These are phyloP conservation scores for Lasius fuliginosus DNA, from an alignment of 2,888 invertebrate genomes.

Conservation along the genomic window DNA sequence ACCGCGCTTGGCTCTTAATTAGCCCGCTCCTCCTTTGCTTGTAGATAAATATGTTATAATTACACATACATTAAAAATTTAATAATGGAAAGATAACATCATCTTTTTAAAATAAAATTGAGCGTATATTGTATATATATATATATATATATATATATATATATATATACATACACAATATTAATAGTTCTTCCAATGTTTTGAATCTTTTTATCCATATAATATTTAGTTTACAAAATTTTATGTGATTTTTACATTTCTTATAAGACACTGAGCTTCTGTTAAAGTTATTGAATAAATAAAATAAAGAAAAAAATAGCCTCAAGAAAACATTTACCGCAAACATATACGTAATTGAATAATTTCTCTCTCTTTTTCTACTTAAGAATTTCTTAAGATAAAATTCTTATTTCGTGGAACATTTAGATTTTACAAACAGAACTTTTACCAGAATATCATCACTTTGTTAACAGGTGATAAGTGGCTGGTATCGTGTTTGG, in stretches of 20 bases:
- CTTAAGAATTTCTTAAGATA: conserved; percentile 2
- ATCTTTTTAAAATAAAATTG: neutral
- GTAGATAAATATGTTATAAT: neutral
- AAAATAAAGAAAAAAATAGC: neutral
- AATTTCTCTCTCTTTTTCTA: neutral
- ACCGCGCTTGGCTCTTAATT: no score
- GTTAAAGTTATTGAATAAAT: neutral
- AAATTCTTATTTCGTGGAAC: neutral
- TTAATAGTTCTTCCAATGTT: neutral
- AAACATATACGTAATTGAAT: neutral
- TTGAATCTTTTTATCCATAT: neutral
- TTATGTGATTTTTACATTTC: neutral
- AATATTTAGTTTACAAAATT: neutral
- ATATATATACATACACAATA: neutral
- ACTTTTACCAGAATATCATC: conserved; percentile 32
- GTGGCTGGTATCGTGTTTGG: conserved; percentile 96
- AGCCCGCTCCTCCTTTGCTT: no score
- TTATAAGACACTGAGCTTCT: neutral
- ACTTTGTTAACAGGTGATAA: conserved; percentile 91
- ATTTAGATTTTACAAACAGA: conserved; percentile 3
- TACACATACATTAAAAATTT: neutral
- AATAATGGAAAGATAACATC: neutral
- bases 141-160: no score
- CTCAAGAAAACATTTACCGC: neutral
- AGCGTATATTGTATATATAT: neutral